Evolutionary conservation across 2,797 vertebrate genomes (phyloP).

Genomic region (Macrochelys suwanniensis): DNA sequence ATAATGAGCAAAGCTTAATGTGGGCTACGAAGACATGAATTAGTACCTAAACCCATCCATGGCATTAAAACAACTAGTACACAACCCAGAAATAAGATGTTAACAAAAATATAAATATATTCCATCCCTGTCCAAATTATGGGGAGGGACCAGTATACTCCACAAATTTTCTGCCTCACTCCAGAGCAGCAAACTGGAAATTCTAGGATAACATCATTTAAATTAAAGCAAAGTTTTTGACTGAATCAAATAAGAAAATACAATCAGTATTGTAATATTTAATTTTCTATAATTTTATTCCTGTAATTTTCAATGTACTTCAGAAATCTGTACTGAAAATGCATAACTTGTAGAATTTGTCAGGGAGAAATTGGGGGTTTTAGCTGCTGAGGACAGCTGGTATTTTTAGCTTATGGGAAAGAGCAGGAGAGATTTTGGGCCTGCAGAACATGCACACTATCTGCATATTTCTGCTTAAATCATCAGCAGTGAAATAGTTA

Average conservation of each 20-base stretch:
- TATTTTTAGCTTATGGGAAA: conserved; percentile 39
- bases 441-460: conserved; percentile 20
- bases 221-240: background rate
- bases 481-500: background rate
- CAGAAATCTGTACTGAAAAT: conserved; percentile 29
- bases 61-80: background rate
- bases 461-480: background rate
- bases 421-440: background rate
- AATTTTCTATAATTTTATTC: background rate
- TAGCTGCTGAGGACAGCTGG: background rate
- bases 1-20: background rate
- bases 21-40: background rate
- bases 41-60: background rate
- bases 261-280: conserved; percentile 2
- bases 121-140: background rate
- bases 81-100: background rate
- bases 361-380: conserved; percentile 29
- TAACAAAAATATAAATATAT: background rate
- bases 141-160: background rate
- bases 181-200: background rate
- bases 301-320: background rate
- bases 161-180: background rate
- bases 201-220: background rate
- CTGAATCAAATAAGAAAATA: background rate
- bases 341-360: conserved; percentile 4